Percentiles rank a stretch among this genome's conserved stretches.
Conservation (phyloP, 2,888 invertebrate species). For the Coelinius sp. region DNA sequence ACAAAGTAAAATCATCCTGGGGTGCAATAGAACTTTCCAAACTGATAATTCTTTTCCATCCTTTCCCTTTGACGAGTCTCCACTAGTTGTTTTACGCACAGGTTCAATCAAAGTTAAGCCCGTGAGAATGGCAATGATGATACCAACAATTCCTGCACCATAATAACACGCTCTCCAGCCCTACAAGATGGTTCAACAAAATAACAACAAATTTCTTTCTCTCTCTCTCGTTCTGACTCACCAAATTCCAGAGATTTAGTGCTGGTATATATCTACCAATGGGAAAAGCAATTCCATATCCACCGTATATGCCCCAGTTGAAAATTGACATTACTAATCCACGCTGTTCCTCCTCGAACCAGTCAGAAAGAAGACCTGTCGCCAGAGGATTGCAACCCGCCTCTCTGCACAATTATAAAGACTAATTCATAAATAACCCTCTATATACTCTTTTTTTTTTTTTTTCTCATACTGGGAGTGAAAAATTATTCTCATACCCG, state of each 20-base stretch:
- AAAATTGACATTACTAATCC: slow-evolving; percentile 93
- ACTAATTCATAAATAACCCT: background rate
- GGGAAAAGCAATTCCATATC: slow-evolving; percentile 93
- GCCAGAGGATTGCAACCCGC: slow-evolving; percentile 90
- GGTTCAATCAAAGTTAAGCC: slow-evolving; percentile 85
- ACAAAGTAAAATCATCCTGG: slow-evolving; percentile 84
- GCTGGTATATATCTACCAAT: slow-evolving; percentile 88
- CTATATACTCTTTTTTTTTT: too few species aligned
- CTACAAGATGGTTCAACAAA: background rate
- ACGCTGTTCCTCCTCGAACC: slow-evolving; percentile 85
- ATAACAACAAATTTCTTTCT: too few species aligned
- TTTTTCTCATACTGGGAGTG: background rate
- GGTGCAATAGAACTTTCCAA: slow-evolving; percentile 84
- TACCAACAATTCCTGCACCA: slow-evolving; percentile 82
- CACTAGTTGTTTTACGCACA: slow-evolving; percentile 81
- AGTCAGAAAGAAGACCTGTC: slow-evolving; percentile 86
- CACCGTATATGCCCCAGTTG: slow-evolving; percentile 97
- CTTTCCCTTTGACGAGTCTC: slow-evolving; percentile 71
- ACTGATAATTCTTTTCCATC: slow-evolving; percentile 75
- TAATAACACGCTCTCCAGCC: slow-evolving; percentile 84
- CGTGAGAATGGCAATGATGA: slow-evolving; percentile 81
- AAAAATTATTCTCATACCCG: slow-evolving; percentile 73
- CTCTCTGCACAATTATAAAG: slow-evolving; percentile 73
- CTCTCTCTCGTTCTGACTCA: slow-evolving; percentile 66
- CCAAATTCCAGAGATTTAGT: slow-evolving; percentile 81